Percentiles rank a stretch among this genome's conserved stretches.
Evolutionary conservation across 2,888 invertebrate genomes (phyloP).

Genomic region (Lordiphosa andalusiaca): DNA sequence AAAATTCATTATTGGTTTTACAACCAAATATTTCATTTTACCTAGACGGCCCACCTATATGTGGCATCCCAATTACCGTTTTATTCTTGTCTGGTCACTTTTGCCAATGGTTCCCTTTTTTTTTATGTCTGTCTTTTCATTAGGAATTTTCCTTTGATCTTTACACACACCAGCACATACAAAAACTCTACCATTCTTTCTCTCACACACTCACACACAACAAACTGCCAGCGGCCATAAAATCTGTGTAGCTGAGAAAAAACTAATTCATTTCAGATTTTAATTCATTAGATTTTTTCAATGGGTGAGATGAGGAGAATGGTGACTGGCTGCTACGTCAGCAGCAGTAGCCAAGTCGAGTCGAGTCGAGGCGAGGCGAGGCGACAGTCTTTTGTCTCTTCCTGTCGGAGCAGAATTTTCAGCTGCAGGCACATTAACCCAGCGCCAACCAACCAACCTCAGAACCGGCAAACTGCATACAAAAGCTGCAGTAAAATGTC

Average conservation of each 20-base stretch:
- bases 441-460: not conserved
- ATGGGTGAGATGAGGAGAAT: not conserved
- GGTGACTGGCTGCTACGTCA: slow-evolving; percentile 15
- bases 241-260: slow-evolving; percentile 37
- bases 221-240: slow-evolving; percentile 36
- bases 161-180: slow-evolving; percentile 1
- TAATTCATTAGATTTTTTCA: slow-evolving; percentile 46
- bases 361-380: slow-evolving; percentile 10
- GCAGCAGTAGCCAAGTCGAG: slow-evolving; percentile 8
- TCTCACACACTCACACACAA: slow-evolving; percentile 1
- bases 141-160: slow-evolving; percentile 9
- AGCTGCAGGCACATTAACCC: slow-evolving; percentile 38
- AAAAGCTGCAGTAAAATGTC: slow-evolving; percentile 44
- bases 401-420: slow-evolving; percentile 31
- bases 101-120: too few relatives aligned
- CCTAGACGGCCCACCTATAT: too few relatives aligned
- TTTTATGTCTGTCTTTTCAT: slow-evolving; percentile 1
- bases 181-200: not conserved
- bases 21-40: too few relatives aligned
- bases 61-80: too few relatives aligned
- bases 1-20: too few relatives aligned
- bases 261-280: slow-evolving; percentile 54
- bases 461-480: slow-evolving; percentile 31
- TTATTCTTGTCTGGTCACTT: too few relatives aligned
- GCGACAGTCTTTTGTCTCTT: slow-evolving; percentile 32